Conservation (phyloP, 2,888 invertebrate species). For the Eretmocerus hayati region DNA sequence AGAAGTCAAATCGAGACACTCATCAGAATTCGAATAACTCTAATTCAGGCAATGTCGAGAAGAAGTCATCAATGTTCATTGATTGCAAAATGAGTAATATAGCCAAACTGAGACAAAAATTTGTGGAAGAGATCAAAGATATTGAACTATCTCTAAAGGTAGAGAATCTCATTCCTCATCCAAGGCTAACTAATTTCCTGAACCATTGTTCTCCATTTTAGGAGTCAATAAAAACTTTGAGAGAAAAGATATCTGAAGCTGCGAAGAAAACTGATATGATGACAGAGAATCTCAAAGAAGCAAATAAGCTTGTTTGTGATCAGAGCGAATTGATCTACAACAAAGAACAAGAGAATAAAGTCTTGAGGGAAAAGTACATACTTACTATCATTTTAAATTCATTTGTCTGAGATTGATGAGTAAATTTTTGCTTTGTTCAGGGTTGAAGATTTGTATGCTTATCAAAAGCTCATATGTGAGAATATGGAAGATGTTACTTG, state of each 20-base stretch:
- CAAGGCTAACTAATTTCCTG: background rate
- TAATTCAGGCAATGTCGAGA: no score
- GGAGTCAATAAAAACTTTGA: slow-evolving; percentile 14
- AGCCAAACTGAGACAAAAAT: slow-evolving; percentile 18
- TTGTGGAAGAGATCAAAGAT: slow-evolving; percentile 19
- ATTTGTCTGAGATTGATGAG: background rate
- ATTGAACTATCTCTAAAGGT: slow-evolving; percentile 16
- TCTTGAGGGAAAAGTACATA: slow-evolving; percentile 17
- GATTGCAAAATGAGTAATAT: slow-evolving; percentile 13
- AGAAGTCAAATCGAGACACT: no score
- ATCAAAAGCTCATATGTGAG: slow-evolving; percentile 17
- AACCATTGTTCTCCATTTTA: background rate
- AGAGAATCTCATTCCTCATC: no score
- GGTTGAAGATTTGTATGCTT: slow-evolving; percentile 15
- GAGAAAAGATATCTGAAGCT: slow-evolving; percentile 10
- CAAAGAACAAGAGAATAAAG: slow-evolving; percentile 16
- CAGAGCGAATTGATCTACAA: slow-evolving; percentile 15
- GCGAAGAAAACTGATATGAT: slow-evolving; percentile 3
- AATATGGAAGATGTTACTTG: slow-evolving; percentile 13
- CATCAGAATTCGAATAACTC: no score
- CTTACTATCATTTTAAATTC: no score
- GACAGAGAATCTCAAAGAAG: slow-evolving; percentile 8
- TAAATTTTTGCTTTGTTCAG: slow-evolving; percentile 7
- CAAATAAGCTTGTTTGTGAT: slow-evolving; percentile 13
- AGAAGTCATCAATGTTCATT: background rate